These are phyloP conservation scores for Drosophila kohkoa DNA, from an alignment of 1,140 invertebrate species.

Conservation along the genomic window DNA sequence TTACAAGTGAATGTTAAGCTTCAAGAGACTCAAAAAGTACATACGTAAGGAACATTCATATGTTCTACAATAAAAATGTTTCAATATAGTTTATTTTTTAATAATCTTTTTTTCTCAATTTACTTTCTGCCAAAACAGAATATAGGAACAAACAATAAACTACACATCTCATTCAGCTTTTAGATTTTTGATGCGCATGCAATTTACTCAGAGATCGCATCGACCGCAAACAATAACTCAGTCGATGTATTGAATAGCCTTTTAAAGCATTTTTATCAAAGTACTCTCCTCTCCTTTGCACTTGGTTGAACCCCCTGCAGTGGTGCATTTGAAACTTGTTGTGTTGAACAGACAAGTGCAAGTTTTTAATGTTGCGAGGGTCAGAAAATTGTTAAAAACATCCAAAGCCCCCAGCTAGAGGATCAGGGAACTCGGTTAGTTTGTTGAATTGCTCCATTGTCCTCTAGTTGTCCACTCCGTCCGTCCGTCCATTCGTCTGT, in stretches of 20 bases:
- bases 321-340: conserved; percentile 36
- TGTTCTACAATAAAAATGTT: no score
- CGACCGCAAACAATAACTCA: conserved; percentile 29
- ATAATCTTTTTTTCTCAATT: no score
- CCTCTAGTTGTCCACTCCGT: conserved; percentile 7
- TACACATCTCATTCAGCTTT: conserved; percentile 6
- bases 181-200: background rate
- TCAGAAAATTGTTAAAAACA: conserved; percentile 41
- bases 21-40: no score
- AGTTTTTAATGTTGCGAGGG: conserved; percentile 30
- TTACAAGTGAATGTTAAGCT: no score
- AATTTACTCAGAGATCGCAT: conserved; percentile 12
- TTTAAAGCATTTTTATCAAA: conserved; percentile 33
- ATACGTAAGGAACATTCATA: no score
- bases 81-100: no score
- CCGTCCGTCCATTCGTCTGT: conserved; percentile 2
- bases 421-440: conserved; percentile 12
- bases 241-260: conserved; percentile 30
- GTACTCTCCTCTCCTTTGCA: conserved; percentile 4
- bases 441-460: conserved; percentile 13
- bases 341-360: conserved; percentile 39
- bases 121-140: no score
- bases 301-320: background rate
- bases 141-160: no score
- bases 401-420: conserved; percentile 22